These are phyloP conservation scores for Campoplex nolae DNA, from an alignment of 2,888 invertebrate genomes.

Conservation along the genomic window DNA sequence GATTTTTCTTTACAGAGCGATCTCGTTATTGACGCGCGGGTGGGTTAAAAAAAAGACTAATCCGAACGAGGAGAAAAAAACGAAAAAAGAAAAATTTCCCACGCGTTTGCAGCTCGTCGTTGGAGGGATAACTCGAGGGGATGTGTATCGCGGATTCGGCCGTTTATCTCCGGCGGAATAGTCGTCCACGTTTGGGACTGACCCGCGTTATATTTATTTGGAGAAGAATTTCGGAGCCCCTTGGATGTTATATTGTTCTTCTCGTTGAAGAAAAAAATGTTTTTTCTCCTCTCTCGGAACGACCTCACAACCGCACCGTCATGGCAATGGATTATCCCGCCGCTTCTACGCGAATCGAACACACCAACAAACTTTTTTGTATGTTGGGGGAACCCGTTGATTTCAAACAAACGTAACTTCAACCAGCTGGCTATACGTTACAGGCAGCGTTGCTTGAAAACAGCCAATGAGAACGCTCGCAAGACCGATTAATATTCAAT, in stretches of 20 bases:
- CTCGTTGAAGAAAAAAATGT: slow-evolving; percentile 42
- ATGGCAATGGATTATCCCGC: slow-evolving; percentile 74
- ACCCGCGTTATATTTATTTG: slow-evolving; percentile 9
- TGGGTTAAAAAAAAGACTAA: slow-evolving; percentile 8
- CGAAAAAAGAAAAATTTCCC: slow-evolving; percentile 40
- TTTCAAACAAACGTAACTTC: slow-evolving; percentile 79
- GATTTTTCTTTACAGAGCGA: background rate
- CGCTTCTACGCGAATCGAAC: slow-evolving; percentile 68
- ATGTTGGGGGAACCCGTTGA: slow-evolving; percentile 74
- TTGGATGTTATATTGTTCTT: slow-evolving; percentile 20
- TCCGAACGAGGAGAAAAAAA: slow-evolving; percentile 8
- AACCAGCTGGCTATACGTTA: slow-evolving; percentile 81
- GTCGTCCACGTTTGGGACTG: slow-evolving; percentile 19
- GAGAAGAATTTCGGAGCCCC: slow-evolving; percentile 42
- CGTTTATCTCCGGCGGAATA: slow-evolving; percentile 33
- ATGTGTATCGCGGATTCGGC: slow-evolving; percentile 35
- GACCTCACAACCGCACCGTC: slow-evolving; percentile 69
- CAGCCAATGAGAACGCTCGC: slow-evolving; percentile 62
- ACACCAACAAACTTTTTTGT: slow-evolving; percentile 76
- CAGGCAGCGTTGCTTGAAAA: slow-evolving; percentile 74
- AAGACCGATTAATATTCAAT: slow-evolving; percentile 7
- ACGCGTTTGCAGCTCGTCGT: slow-evolving; percentile 37
- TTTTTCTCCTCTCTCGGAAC: slow-evolving; percentile 33
- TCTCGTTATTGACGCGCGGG: slow-evolving; percentile 24
- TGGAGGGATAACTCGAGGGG: slow-evolving; percentile 12